A percentile compares a stretch with the other conserved stretches of the same genome.
phyloP scores from a whole-genome alignment of 2,888 invertebrate species.

The Epistrophella euchroma region DNA sequence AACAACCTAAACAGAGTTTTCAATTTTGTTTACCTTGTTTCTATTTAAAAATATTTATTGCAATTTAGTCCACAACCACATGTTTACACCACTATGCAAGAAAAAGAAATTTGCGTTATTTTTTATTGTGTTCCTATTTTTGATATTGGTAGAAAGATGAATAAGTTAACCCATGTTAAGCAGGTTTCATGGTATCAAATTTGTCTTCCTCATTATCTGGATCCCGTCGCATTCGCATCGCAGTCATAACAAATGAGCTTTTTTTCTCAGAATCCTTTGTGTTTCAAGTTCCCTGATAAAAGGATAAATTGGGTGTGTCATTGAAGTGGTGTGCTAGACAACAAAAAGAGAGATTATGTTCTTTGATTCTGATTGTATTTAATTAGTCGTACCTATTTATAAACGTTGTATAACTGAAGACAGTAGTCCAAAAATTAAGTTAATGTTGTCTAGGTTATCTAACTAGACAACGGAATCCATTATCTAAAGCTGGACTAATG shows the following conservation, averaged over 20 bases:
- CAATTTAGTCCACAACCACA: not conserved
- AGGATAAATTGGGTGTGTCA: constrained; percentile 48
- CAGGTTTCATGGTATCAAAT: too few species aligned
- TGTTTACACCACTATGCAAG: not conserved
- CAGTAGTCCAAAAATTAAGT: too few species aligned
- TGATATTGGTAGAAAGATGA: not conserved
- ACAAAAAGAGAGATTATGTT: not conserved
- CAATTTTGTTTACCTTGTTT: constrained; percentile 26
- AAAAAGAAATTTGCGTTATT: not conserved
- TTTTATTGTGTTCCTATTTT: not conserved
- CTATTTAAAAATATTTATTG: not conserved
- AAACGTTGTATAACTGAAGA: too few species aligned
- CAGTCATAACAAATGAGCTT: constrained; percentile 9
- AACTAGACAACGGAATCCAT: too few species aligned
- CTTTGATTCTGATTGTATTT: not conserved
- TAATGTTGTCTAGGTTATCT: too few species aligned
- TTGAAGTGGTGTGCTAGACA: not conserved
- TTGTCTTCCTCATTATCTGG: not conserved
- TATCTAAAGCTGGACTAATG: too few species aligned
- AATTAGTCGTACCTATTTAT: too few species aligned
- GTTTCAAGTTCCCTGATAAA: not conserved
- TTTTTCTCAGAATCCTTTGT: constrained; percentile 43
- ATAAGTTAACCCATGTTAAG: not conserved
- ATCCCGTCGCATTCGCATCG: not conserved
- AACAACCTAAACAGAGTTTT: constrained; percentile 21